These are phyloP conservation scores for Australoheros scitulus DNA, from an alignment of 2,113 vertebrate species.

Conservation along the genomic window DNA sequence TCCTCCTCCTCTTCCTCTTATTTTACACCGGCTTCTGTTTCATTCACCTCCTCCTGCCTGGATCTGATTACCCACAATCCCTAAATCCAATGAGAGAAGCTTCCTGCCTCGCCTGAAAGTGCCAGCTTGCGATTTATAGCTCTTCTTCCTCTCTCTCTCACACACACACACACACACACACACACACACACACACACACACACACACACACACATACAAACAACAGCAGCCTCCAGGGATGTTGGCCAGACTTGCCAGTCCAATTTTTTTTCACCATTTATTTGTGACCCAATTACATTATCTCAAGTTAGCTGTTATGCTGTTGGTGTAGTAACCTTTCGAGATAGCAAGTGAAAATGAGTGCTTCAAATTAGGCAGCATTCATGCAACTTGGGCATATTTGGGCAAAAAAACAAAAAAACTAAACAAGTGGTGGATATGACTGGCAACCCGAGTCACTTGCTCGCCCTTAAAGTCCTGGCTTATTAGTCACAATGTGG, in stretches of 20 bases:
- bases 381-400: not conserved
- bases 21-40: slow-evolving; percentile 32
- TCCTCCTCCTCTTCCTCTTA: slow-evolving; percentile 4
- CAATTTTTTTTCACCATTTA: not conserved
- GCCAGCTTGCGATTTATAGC: slow-evolving; percentile 63
- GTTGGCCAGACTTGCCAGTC: slow-evolving; percentile 22
- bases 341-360: not conserved
- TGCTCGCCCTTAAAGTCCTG: not conserved
- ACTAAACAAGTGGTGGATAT: not conserved
- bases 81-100: slow-evolving; percentile 44
- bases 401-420: not conserved
- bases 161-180: not conserved
- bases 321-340: not conserved
- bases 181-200: not conserved
- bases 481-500: not conserved
- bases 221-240: slow-evolving; percentile 45
- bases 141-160: slow-evolving; percentile 4
- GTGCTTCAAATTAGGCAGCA: not conserved
- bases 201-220: slow-evolving; percentile 8
- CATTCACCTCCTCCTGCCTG: slow-evolving; percentile 37
- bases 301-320: not conserved
- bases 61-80: slow-evolving; percentile 71
- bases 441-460: not conserved
- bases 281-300: not conserved
- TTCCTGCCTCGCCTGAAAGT: slow-evolving; percentile 61